A percentile compares a stretch with the other conserved stretches of the same genome.
Conservation (phyloP, 2,797 vertebrate species). For the Melanotaenia parkinsoni region DNA sequence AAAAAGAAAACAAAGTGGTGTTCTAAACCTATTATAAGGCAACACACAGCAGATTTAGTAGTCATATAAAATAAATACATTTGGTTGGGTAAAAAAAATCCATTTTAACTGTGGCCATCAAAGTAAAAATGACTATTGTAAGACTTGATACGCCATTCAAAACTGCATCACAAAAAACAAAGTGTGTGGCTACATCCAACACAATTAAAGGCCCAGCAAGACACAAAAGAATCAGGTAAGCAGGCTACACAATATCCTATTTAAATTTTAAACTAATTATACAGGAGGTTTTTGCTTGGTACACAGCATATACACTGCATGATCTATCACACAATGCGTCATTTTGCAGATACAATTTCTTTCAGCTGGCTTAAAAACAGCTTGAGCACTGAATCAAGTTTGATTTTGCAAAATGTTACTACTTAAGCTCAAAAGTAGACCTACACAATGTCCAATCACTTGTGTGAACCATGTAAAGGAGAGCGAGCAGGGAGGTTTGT, state of each 20-base stretch:
- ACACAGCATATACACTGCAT: constrained; percentile 16
- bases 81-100: neutral
- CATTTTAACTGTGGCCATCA: neutral
- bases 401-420: constrained; percentile 51
- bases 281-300: constrained; percentile 4
- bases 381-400: constrained; percentile 32
- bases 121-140: neutral
- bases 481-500: constrained; percentile 32
- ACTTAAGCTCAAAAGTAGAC: constrained; percentile 33
- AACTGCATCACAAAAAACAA: constrained; percentile 1
- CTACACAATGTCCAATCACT: constrained; percentile 58
- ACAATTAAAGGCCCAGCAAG: constrained; percentile 6
- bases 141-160: neutral
- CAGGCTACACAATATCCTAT: neutral
- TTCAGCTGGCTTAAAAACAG: constrained; percentile 21
- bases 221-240: constrained; percentile 15
- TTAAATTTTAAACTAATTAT: constrained; percentile 29
- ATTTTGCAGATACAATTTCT: constrained; percentile 20
- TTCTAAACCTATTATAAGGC: neutral
- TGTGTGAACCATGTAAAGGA: constrained; percentile 33
- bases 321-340: constrained; percentile 24
- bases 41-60: constrained; percentile 4
- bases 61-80: neutral
- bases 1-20: no score
- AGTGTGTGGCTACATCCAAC: neutral